Conservation (phyloP, 1,140 invertebrate species). For the Musca vetustissima region DNA sequence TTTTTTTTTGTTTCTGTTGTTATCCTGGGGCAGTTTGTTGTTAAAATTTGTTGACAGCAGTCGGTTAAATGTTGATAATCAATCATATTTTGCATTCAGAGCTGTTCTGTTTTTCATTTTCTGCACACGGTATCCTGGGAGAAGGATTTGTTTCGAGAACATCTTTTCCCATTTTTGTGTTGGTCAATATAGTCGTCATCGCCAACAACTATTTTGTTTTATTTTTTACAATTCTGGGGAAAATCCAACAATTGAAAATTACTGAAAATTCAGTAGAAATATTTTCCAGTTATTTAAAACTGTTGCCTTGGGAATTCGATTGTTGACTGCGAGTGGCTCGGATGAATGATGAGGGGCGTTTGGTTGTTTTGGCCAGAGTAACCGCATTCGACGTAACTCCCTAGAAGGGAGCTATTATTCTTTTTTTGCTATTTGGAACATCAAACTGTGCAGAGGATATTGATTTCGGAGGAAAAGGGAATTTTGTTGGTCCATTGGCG, state of each 20-base stretch:
- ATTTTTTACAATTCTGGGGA: too few relatives aligned
- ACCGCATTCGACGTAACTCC: constrained; percentile 3
- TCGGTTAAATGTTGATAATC: constrained; percentile 15
- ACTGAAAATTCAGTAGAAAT: background rate
- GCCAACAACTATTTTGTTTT: background rate
- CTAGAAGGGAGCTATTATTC: too few relatives aligned
- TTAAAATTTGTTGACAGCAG: constrained; percentile 13
- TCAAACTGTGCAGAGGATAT: too few relatives aligned
- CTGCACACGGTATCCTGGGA: background rate
- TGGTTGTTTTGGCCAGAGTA: background rate
- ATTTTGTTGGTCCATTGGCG: too few relatives aligned
- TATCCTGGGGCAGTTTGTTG: constrained; percentile 3
- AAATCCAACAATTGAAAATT: constrained; percentile 3
- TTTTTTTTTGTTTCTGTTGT: background rate
- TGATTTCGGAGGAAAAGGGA: too few relatives aligned
- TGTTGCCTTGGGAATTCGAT: constrained; percentile 13
- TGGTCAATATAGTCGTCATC: constrained; percentile 1
- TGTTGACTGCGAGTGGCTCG: background rate
- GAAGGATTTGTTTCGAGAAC: background rate
- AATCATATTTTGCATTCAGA: constrained; percentile 17
- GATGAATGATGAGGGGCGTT: background rate
- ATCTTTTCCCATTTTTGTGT: background rate
- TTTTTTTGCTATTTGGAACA: too few relatives aligned
- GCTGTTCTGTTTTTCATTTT: background rate
- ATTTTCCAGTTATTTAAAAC: too few relatives aligned